Conservation (phyloP, 2,888 invertebrate genomes). For the Neuroscelio doddi region DNA sequence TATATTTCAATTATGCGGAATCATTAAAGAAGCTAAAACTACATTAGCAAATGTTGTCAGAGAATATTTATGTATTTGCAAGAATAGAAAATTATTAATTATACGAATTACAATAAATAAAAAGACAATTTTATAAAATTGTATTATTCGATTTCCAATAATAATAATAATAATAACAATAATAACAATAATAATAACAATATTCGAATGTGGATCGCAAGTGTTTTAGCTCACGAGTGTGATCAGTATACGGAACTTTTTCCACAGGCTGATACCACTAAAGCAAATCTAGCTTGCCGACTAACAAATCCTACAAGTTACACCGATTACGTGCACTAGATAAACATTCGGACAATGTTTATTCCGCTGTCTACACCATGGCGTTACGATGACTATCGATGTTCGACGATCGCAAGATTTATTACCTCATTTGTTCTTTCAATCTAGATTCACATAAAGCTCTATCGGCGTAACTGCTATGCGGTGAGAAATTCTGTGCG, state of each 20-base stretch:
- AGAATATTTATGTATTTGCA: no score
- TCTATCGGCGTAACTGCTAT: slow-evolving; percentile 13
- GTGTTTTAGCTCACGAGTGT: slow-evolving; percentile 5
- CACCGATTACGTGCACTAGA: slow-evolving; percentile 53
- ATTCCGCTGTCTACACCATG: slow-evolving; percentile 53
- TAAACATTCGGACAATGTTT: slow-evolving; percentile 57
- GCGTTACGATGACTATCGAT: slow-evolving; percentile 60
- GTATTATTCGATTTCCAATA: slow-evolving; percentile 2
- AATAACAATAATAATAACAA: no score
- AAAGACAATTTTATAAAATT: neutral
- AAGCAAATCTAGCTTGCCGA: slow-evolving; percentile 6
- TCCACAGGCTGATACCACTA: neutral
- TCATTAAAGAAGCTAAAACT: no score
- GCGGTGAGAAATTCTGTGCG: slow-evolving; percentile 18
- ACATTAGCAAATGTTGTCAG: no score
- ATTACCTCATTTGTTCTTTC: slow-evolving; percentile 50
- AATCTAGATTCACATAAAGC: slow-evolving; percentile 24
- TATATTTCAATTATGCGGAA: neutral
- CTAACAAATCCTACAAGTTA: slow-evolving; percentile 16
- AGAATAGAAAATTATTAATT: no score
- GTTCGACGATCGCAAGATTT: slow-evolving; percentile 61
- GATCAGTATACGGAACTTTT: slow-evolving; percentile 10
- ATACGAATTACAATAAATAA: neutral
- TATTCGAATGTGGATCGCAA: neutral
- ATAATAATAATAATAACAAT: no score